These are phyloP conservation scores for Corythaixoides concolor DNA, from an alignment of 2,113 vertebrate species.

Conservation along the genomic window DNA sequence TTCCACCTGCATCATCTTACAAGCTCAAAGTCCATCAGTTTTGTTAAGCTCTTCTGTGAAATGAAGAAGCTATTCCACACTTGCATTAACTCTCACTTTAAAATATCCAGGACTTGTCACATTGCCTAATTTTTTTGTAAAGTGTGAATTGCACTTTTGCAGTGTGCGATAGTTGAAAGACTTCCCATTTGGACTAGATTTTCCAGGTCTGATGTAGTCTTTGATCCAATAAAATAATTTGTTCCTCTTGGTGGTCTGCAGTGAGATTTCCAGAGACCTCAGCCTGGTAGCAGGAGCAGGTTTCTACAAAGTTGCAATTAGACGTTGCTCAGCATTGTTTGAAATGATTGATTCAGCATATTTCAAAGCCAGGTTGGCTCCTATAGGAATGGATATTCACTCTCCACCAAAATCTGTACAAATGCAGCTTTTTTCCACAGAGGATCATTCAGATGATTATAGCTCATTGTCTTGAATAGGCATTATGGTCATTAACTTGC, in stretches of 20 bases:
- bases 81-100: background rate
- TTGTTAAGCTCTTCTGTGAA: background rate
- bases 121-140: background rate
- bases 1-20: background rate
- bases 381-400: background rate
- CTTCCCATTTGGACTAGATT: background rate
- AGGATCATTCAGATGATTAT: background rate
- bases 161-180: background rate
- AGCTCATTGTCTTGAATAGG: background rate
- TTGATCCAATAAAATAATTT: background rate
- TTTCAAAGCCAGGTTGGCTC: background rate
- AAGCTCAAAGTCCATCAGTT: background rate
- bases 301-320: background rate
- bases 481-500: background rate
- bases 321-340: background rate
- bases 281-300: accelerated
- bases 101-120: background rate
- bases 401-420: background rate
- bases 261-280: background rate
- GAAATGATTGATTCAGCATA: background rate
- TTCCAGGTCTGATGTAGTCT: background rate
- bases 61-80: background rate
- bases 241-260: background rate
- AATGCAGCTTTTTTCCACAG: background rate
- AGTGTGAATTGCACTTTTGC: background rate